Conservation (phyloP, 2,888 invertebrate species). For the Dynastes maya region DNA sequence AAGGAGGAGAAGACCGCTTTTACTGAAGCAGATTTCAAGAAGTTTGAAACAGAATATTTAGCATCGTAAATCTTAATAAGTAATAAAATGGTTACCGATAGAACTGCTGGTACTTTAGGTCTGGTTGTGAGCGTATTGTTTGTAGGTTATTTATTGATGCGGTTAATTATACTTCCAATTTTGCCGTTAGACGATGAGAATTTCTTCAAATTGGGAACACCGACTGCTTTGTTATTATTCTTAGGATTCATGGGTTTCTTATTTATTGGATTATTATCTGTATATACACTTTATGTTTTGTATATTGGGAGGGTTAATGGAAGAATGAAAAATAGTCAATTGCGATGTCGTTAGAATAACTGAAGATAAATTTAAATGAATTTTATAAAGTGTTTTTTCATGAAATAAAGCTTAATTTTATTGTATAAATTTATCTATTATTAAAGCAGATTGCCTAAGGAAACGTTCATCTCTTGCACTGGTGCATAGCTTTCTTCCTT, state of each 20-base stretch:
- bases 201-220: conserved; percentile 58
- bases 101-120: conserved; percentile 58
- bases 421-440: no score
- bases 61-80: conserved; percentile 58
- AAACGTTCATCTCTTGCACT: no score
- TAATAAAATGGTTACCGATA: conserved; percentile 60
- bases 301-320: conserved; percentile 33
- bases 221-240: conserved; percentile 60
- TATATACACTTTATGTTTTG: conserved; percentile 64
- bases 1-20: conserved; percentile 76
- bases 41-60: conserved; percentile 79
- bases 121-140: conserved; percentile 58
- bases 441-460: no score
- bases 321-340: not conserved
- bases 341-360: not conserved
- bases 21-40: conserved; percentile 80
- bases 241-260: conserved; percentile 63
- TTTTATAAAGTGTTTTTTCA: not conserved
- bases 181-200: conserved; percentile 63
- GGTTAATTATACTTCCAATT: conserved; percentile 64
- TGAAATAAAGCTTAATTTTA: no score
- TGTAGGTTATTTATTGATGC: conserved; percentile 62
- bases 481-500: no score
- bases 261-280: conserved; percentile 63
- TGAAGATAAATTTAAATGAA: not conserved